Conservation (phyloP, 2,888 invertebrate genomes). For the Epinotia nisella region DNA sequence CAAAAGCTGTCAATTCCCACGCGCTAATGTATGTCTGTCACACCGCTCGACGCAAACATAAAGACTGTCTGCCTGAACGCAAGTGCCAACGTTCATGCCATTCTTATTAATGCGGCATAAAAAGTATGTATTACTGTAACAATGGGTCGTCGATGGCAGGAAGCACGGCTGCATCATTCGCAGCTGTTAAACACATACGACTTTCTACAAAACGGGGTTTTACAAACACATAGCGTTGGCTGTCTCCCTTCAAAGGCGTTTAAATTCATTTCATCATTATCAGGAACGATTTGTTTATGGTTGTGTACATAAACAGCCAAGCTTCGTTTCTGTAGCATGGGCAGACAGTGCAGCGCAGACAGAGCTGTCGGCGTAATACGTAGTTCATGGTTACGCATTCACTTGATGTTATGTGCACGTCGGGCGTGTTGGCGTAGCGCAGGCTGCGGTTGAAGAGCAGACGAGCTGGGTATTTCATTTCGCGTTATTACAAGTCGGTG, state of each 20-base stretch:
- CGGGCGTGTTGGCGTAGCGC: constrained; percentile 54
- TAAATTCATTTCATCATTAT: constrained; percentile 33
- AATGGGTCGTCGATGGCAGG: constrained; percentile 76
- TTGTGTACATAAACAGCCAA: constrained; percentile 24
- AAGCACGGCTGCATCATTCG: constrained; percentile 68
- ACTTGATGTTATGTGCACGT: constrained; percentile 57
- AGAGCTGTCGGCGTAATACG: constrained; percentile 53
- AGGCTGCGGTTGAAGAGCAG: constrained; percentile 69
- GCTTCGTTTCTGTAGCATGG: constrained; percentile 22
- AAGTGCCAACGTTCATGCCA: constrained; percentile 53
- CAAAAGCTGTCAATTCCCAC: constrained; percentile 53
- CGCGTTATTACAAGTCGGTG: constrained; percentile 68
- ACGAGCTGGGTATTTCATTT: constrained; percentile 73
- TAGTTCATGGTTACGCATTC: constrained; percentile 72
- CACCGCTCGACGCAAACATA: constrained; percentile 47
- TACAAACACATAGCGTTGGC: constrained; percentile 29
- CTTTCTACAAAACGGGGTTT: constrained; percentile 42
- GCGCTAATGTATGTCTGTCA: constrained; percentile 53
- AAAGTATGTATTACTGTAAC: constrained; percentile 68
- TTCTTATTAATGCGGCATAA: constrained; percentile 66
- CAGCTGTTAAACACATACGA: constrained; percentile 62
- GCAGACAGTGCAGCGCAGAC: constrained; percentile 31
- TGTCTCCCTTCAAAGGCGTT: constrained; percentile 27
- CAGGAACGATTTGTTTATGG: constrained; percentile 34
- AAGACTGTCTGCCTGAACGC: constrained; percentile 47